These are phyloP conservation scores for Megastigmus dorsalis DNA, from an alignment of 2,888 invertebrate genomes.

Conservation along the genomic window DNA sequence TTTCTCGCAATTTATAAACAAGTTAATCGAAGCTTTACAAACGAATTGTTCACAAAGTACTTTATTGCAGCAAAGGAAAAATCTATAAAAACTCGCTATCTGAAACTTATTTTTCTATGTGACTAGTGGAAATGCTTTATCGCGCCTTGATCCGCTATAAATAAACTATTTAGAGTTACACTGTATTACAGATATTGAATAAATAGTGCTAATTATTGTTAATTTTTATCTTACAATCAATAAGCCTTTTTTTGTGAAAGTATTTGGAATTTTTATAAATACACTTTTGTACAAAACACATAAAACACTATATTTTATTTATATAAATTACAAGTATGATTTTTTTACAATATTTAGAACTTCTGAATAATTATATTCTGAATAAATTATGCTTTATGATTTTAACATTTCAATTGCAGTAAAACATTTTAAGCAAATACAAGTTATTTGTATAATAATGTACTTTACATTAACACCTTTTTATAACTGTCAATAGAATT, in stretches of 20 bases:
- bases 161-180: slow-evolving; percentile 18
- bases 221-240: background rate
- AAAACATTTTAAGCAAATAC: background rate
- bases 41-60: slow-evolving; percentile 24
- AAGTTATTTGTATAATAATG: background rate
- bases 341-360: slow-evolving; percentile 34
- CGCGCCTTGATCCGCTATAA: slow-evolving; percentile 16
- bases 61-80: slow-evolving; percentile 16
- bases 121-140: slow-evolving; percentile 21
- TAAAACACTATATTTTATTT: slow-evolving; percentile 15
- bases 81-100: slow-evolving; percentile 21
- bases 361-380: slow-evolving; percentile 17
- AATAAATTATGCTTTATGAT: slow-evolving; percentile 33
- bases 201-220: slow-evolving; percentile 33
- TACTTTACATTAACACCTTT: slow-evolving; percentile 2
- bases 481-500: background rate
- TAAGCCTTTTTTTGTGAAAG: background rate
- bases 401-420: slow-evolving; percentile 5
- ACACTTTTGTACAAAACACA: background rate
- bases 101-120: slow-evolving; percentile 46
- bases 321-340: slow-evolving; percentile 13
- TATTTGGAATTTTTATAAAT: background rate
- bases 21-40: slow-evolving; percentile 25
- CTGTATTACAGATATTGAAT: slow-evolving; percentile 30
- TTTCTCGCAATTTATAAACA: slow-evolving; percentile 2